A percentile compares a stretch with the other conserved stretches of the same genome.
These are phyloP conservation scores for Hyalella azteca DNA, from an alignment of 2,888 invertebrate species.

Conservation along the genomic window DNA sequence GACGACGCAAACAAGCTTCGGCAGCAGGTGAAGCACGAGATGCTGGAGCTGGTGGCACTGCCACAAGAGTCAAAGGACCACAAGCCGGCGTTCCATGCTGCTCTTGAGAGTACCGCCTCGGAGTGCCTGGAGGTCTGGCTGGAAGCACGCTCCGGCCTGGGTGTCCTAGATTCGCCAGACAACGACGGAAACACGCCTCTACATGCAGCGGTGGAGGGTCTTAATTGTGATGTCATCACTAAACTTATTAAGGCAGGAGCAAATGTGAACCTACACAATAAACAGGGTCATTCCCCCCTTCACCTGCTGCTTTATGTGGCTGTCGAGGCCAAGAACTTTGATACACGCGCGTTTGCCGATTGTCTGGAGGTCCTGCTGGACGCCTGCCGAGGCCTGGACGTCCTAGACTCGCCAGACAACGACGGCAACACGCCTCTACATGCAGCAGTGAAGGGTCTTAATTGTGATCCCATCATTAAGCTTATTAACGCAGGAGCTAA, in stretches of 20 bases:
- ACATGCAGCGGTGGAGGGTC: constrained; percentile 40
- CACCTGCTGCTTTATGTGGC: constrained; percentile 42
- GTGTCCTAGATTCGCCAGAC: constrained; percentile 45
- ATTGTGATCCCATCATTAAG: constrained; percentile 10
- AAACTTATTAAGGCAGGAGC: constrained; percentile 44
- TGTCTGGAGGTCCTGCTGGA: too few relatives aligned
- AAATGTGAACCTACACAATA: constrained; percentile 46
- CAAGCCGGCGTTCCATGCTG: constrained; percentile 41
- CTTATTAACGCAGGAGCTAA: constrained; percentile 46
- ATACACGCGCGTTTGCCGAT: too few relatives aligned
- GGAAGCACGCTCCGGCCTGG: too few relatives aligned
- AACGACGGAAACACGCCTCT: constrained; percentile 48
- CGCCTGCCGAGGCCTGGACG: not conserved
- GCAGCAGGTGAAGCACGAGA: constrained; percentile 17
- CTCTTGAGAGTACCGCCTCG: constrained; percentile 26
- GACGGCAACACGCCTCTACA: constrained; percentile 49
- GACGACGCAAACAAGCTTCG: constrained; percentile 24
- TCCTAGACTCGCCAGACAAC: constrained; percentile 47
- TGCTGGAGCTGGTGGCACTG: constrained; percentile 4
- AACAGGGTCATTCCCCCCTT: constrained; percentile 43
- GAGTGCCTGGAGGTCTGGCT: constrained; percentile 44
- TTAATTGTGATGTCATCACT: constrained; percentile 15
- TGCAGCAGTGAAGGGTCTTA: constrained; percentile 41
- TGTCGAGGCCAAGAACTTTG: too few relatives aligned
- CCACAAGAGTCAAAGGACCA: not conserved